Evolutionary conservation across 2,888 invertebrate species (phyloP), one percentile per base, ranked within the genome.

Genomic region (Deilephila elpenor): DNA sequence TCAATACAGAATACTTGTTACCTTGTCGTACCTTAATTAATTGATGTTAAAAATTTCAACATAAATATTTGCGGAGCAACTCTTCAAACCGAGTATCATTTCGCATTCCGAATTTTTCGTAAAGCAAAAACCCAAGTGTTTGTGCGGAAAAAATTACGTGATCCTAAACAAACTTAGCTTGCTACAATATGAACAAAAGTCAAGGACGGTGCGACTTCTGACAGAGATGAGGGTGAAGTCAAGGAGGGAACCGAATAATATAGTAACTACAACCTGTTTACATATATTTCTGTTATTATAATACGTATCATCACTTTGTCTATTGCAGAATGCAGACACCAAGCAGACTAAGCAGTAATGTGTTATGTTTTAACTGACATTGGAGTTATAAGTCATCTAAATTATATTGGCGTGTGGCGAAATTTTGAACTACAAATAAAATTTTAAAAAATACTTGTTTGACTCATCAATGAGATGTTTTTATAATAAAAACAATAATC

Each of bases 131-230:
- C 59, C 29, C 73, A 79, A 78, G 75, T 62, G 51, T 77, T 78
- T 76, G 75, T 76, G 75, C 75, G 79, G 79, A 79, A 80, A 78
- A 77, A 77, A 75, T 75, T 75, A 73, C 59, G 62, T 29, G 76
- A 75, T 80, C 83, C 82, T 83, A 83, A 83, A 83, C 77, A 75
- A 72, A 78, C 71, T 74, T 73, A 74, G 67, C 74, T 75, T 61
- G 61, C 20, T 56, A 64, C n/a, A 64, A 61, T 51, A 51, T 44
- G 14, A 51, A 5, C 44, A 67, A 20, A 6, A 51, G 67, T 67
- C 67, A 51, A 67, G 67, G 60, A 11, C 20, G 34, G 20, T 7
- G n/a, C 6, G 56, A 25, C 14, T 20, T 64, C 20, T n/a, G 56
- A 56, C 56, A 56, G 56, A 56, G 56, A 25, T 32, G 61, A 62